phyloP scores from a whole-genome alignment of 2,797 vertebrate species.

The Moxostoma hubbsi region DNA sequence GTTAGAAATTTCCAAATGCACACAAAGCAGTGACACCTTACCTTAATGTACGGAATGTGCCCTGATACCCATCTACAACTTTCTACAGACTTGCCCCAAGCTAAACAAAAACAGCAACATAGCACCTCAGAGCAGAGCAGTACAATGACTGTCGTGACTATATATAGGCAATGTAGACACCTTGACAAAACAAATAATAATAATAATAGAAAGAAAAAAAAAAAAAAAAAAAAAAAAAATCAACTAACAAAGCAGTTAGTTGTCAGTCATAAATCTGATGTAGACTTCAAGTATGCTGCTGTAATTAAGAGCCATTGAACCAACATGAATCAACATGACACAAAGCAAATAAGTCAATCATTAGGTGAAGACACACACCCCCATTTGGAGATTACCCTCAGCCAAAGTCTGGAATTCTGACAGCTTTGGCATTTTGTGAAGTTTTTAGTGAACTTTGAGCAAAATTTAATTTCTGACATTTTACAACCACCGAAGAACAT shows the following conservation, averaged over 20 bases:
- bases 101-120: neutral
- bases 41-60: conserved; percentile 10
- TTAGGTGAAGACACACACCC: neutral
- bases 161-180: neutral
- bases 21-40: neutral
- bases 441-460: neutral
- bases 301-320: neutral
- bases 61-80: neutral
- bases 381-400: neutral
- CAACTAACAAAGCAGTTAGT: neutral
- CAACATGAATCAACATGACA: neutral
- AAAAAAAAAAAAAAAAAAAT: neutral
- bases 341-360: neutral
- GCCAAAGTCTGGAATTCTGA: neutral
- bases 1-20: conserved; percentile 1
- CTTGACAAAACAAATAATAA: neutral
- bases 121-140: neutral
- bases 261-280: neutral
- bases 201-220: neutral
- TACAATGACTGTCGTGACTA: neutral
- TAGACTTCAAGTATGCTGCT: neutral
- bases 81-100: conserved; percentile 6
- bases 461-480: no score
- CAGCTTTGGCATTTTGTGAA: neutral
- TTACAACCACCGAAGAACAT: no score